Percentiles rank a stretch among this genome's conserved stretches.
Evolutionary conservation across 2,797 vertebrate species (phyloP).

Genomic region (Pangasius djambal): DNA sequence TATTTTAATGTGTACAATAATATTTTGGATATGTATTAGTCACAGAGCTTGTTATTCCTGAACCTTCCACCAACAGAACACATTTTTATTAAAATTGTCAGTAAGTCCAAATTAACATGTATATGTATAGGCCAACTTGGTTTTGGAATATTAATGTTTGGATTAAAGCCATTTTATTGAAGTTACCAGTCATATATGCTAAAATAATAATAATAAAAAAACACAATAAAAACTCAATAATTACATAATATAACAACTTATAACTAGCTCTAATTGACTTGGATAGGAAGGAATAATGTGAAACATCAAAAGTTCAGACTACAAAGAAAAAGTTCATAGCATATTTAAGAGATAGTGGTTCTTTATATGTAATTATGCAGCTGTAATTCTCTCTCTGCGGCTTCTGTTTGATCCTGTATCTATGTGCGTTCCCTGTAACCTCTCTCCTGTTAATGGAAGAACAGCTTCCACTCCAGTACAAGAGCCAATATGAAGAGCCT

Average conservation of each 20-base stretch:
- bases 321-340: neutral
- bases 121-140: neutral
- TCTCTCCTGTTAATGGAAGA: slow-evolving; percentile 36
- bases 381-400: neutral
- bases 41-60: neutral
- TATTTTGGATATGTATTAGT: neutral
- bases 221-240: neutral
- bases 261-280: neutral
- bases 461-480: slow-evolving; percentile 15
- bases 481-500: neutral
- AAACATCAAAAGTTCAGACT: neutral
- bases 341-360: slow-evolving; percentile 14
- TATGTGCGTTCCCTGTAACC: neutral
- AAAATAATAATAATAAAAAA: neutral
- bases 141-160: neutral
- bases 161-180: neutral
- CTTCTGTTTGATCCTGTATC: slow-evolving; percentile 37
- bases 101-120: neutral
- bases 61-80: neutral
- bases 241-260: neutral
- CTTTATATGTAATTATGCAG: slow-evolving; percentile 24
- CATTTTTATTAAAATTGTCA: neutral
- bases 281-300: neutral
- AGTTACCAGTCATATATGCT: neutral
- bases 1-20: neutral